These are phyloP conservation scores for Halcyon badia DNA, from an alignment of 2,797 vertebrate genomes.

Conservation along the genomic window DNA sequence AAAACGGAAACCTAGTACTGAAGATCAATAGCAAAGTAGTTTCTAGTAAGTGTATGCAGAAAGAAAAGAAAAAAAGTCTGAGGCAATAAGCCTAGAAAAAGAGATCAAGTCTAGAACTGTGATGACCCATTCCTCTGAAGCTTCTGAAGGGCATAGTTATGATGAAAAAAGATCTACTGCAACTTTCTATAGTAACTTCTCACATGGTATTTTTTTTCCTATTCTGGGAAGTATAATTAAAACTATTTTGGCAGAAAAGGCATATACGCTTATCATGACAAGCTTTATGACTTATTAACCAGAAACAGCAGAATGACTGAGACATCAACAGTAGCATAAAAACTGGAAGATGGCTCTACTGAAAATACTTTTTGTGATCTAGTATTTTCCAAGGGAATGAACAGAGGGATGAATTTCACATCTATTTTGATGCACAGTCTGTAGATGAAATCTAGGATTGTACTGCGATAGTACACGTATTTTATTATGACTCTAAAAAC, in stretches of 20 bases:
- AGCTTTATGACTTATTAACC: constrained; percentile 51
- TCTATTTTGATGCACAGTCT: constrained; percentile 36
- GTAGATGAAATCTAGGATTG: constrained; percentile 1
- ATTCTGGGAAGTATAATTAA: constrained; percentile 4
- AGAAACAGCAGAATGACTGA: constrained; percentile 40
- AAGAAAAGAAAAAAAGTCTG: not conserved
- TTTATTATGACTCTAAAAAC: constrained; percentile 27
- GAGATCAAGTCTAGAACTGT: not conserved
- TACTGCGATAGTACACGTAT: not conserved
- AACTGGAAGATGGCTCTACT: not conserved
- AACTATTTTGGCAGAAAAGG: constrained; percentile 34
- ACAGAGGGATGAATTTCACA: constrained; percentile 8
- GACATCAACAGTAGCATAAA: constrained; percentile 24
- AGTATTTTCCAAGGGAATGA: constrained; percentile 17
- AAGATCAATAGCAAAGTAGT: not conserved
- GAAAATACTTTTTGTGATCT: constrained; percentile 27
- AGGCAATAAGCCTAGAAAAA: not conserved
- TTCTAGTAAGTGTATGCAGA: not conserved
- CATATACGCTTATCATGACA: not conserved
- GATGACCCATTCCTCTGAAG: not conserved
- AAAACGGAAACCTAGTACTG: not conserved
- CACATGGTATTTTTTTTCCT: not conserved
- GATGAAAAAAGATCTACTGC: not conserved
- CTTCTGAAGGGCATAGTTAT: not conserved
- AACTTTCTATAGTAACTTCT: not conserved